These are phyloP conservation scores for Pampus argenteus DNA, from an alignment of 2,797 vertebrate species.

Conservation along the genomic window DNA sequence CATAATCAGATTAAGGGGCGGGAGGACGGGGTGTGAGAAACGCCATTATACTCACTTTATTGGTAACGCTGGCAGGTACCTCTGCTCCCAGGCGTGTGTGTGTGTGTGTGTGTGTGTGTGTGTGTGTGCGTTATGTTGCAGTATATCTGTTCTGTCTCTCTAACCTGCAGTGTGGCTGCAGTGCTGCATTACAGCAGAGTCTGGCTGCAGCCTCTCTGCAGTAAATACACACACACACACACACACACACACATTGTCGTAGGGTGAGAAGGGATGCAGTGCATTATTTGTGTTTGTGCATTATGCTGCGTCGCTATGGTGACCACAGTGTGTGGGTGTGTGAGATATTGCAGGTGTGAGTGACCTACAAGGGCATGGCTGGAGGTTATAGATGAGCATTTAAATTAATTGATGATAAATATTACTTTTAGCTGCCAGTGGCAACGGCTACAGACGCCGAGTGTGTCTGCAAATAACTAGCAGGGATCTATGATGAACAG, in stretches of 20 bases:
- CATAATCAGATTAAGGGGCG: conserved; percentile 77
- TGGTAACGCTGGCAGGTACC: conserved; percentile 62
- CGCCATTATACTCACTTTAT: conserved; percentile 72
- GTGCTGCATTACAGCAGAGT: conserved; percentile 78
- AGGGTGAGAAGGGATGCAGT: conserved; percentile 44
- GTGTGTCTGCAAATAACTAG: too few relatives aligned
- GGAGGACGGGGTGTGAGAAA: conserved; percentile 48
- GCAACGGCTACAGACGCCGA: too few relatives aligned
- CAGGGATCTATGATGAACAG: too few relatives aligned
- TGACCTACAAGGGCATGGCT: background rate
- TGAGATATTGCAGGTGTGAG: conserved; percentile 7
- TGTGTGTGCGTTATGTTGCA: conserved; percentile 18
- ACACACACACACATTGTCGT: conserved; percentile 25
- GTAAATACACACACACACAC: conserved; percentile 45
- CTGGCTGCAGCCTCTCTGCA: conserved; percentile 72
- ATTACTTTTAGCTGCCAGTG: background rate
- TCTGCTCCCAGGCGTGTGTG: conserved; percentile 32
- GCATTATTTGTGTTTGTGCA: conserved; percentile 56
- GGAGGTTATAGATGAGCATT: conserved; percentile 20
- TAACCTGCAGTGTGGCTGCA: conserved; percentile 59
- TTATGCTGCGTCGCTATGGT: conserved; percentile 62
- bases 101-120: conserved; percentile 5
- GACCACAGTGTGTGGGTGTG: conserved; percentile 35
- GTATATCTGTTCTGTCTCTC: conserved; percentile 41
- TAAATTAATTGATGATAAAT: conserved; percentile 27